A percentile compares a stretch with the other conserved stretches of the same genome.
Conservation (phyloP, 2,888 invertebrate genomes). For the Chouioia cunea region DNA sequence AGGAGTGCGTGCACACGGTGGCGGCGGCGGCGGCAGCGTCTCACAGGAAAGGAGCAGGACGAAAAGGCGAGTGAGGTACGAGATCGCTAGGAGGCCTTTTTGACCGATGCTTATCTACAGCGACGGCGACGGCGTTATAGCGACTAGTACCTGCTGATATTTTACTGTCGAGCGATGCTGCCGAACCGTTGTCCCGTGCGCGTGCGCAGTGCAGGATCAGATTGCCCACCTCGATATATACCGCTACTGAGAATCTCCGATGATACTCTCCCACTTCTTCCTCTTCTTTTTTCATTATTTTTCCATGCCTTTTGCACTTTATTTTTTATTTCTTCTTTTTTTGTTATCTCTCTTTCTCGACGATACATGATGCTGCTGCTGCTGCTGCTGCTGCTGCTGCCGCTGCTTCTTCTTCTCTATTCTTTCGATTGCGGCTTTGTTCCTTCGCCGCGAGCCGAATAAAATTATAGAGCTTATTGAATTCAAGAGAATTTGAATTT, state of each 20-base stretch:
- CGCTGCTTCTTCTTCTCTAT: no score
- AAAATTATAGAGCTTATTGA: slow-evolving; percentile 33
- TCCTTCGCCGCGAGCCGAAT: background rate
- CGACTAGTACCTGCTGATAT: slow-evolving; percentile 65
- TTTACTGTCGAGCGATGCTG: slow-evolving; percentile 67
- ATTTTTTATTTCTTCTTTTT: background rate
- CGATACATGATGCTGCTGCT: no score
- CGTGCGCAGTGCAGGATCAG: slow-evolving; percentile 59
- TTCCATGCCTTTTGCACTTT: background rate
- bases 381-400: no score
- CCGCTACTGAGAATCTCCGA: slow-evolving; percentile 61
- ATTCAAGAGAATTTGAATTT: slow-evolving; percentile 29
- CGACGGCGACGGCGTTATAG: slow-evolving; percentile 48
- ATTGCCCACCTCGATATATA: slow-evolving; percentile 58
- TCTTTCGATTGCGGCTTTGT: background rate
- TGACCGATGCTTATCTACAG: slow-evolving; percentile 55
- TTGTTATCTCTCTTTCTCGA: background rate
- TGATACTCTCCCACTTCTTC: slow-evolving; percentile 48
- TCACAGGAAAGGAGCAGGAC: no score
- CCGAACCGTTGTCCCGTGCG: slow-evolving; percentile 62
- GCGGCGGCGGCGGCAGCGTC: no score
- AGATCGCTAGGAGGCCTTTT: slow-evolving; percentile 8
- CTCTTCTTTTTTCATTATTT: slow-evolving; percentile 27
- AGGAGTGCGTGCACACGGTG: no score
- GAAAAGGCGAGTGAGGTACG: no score